Evolutionary conservation across 2,797 vertebrate species (phyloP).

Genomic region (Tokudaia tokunoshimensis): DNA sequence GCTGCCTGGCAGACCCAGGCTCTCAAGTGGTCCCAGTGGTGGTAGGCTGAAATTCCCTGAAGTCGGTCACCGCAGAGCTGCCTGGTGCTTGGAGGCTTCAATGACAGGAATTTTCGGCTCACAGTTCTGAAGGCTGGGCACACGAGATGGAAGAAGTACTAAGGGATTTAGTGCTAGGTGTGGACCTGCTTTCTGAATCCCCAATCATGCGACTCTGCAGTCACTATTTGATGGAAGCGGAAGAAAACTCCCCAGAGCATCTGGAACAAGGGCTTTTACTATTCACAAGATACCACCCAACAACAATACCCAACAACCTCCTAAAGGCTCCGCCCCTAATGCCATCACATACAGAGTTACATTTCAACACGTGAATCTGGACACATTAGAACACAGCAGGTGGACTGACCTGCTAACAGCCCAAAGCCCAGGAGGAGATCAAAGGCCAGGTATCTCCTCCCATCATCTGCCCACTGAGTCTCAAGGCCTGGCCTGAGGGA

Average conservation of each 20-base stretch:
- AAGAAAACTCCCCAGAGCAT: not conserved
- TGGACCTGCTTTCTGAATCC: not conserved
- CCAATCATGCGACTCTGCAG: no score
- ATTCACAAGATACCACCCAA: no score
- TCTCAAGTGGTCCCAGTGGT: no score
- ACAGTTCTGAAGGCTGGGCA: not conserved
- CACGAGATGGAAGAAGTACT: not conserved
- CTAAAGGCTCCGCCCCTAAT: not conserved
- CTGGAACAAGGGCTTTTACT: not conserved
- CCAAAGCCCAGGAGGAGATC: rapidly evolving
- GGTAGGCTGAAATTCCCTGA: no score
- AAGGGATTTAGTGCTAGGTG: not conserved
- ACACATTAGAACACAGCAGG: not conserved
- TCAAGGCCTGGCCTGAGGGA: not conserved
- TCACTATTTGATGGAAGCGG: not conserved
- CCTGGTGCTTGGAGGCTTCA: not conserved
- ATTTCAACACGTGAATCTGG: not conserved
- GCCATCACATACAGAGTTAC: not conserved
- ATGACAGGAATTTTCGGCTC: not conserved
- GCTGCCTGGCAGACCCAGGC: no score
- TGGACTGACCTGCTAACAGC: no score
- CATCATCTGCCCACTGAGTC: not conserved
- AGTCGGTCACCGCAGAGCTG: no score
- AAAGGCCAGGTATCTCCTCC: not conserved
- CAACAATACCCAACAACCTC: not conserved